Conservation (phyloP, 1,140 invertebrate species). For the Drosophila ambigua region DNA sequence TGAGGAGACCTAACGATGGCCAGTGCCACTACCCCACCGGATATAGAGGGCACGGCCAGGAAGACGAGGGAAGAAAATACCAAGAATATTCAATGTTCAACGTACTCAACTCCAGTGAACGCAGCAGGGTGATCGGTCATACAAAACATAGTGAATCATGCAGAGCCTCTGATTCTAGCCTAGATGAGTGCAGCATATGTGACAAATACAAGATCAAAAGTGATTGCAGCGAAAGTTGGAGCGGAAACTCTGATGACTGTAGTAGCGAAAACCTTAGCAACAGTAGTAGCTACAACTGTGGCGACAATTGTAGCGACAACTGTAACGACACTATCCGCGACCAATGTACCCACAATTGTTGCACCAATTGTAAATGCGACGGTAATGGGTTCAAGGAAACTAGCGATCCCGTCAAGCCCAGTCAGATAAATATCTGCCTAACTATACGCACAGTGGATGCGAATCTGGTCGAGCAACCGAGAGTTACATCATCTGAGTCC, state of each 20-base stretch:
- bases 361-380: no score
- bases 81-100: conserved; percentile 2
- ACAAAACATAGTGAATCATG: no score
- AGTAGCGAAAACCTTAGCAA: no score
- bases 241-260: no score
- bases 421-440: conserved; percentile 37
- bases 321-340: no score
- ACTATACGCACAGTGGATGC: conserved; percentile 11
- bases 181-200: not conserved
- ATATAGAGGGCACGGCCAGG: conserved; percentile 9
- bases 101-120: not conserved
- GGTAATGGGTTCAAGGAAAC: not conserved
- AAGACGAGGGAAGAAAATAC: not conserved
- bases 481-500: not conserved
- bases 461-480: not conserved
- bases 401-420: not conserved
- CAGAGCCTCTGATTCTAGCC: no score
- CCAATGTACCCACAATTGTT: no score
- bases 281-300: no score
- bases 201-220: not conserved
- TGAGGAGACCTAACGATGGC: not conserved
- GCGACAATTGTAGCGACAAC: no score
- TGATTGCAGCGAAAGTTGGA: no score
- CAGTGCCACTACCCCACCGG: conserved; percentile 34
- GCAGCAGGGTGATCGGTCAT: conserved; percentile 30